Evolutionary conservation across 2,797 vertebrate genomes (phyloP), one percentile per base, ranked within the genome.

Genomic region (Molossus alvarezi): DNA sequence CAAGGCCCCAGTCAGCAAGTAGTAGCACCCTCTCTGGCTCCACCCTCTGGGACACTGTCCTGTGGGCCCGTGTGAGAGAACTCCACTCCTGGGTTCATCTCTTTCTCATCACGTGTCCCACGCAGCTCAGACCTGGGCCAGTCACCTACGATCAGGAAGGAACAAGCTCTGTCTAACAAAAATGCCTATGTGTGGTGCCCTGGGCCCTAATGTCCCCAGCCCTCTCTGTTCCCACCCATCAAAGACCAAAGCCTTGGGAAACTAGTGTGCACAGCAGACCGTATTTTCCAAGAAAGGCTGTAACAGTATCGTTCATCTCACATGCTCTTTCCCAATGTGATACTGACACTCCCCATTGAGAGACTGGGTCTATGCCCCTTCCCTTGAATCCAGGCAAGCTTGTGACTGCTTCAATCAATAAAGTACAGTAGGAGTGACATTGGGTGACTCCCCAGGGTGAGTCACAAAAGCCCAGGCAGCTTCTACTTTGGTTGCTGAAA

Each of bases 201-300:
- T 6, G 27, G 55, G 27, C 37, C 71, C 62, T 27, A 37, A 77
- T 58, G 71, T 4, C 71, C 69, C 55, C 45, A 48, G 20, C 48
- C 29, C 55, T 25, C 20, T 4, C 55, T 82, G 21, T 18, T 65
- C 15, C 51, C 41, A 29, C 45, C 41, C 82, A 60, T 33, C 53
- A 37, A 41, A 73, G 27, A n/a, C 37, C 10, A 91, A 93, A 94
- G 76, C 29, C 53, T 62, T 64, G 45, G 64, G 37, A 90, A 69
- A 80, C 27, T n/a, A 37, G 41, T 17, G 25, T 41, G 6, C 12
- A 9, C 29, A 45, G 27, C 17, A 48, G 33, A 67, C 23, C 69
- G 60, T 12, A 41, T 92, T 91, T 93, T 67, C 41, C 57, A 69
- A n/a, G 60, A 55, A 12, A 5, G 65, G n/a, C 76, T 94, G n/a